Conservation (phyloP, 1,140 invertebrate species). For the Bombus waltoni region DNA sequence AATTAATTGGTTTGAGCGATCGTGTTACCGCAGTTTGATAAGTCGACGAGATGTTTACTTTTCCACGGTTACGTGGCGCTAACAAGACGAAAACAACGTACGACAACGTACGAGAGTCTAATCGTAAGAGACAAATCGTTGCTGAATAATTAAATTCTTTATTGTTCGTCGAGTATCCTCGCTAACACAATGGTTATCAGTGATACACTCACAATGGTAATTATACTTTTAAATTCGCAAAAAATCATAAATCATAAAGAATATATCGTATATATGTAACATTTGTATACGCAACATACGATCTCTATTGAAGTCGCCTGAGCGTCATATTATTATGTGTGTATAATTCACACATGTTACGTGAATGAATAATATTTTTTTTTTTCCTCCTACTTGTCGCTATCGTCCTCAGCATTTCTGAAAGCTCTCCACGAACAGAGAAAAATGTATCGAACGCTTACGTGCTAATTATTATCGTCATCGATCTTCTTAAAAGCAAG, state of each 20-base stretch:
- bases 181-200: constrained; percentile 75
- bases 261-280: constrained; percentile 52
- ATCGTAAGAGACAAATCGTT: neutral
- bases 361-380: constrained; percentile 40
- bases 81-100: neutral
- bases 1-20: neutral
- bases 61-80: neutral
- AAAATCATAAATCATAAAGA: constrained; percentile 71
- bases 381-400: neutral
- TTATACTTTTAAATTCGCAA: constrained; percentile 71
- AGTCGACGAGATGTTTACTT: neutral
- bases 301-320: constrained; percentile 32
- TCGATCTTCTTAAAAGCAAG: constrained; percentile 76
- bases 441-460: constrained; percentile 73
- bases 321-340: constrained; percentile 18
- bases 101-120: too few species aligned
- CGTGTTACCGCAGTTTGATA: neutral
- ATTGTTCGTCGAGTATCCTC: constrained; percentile 73
- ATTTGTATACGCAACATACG: constrained; percentile 23
- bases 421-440: neutral
- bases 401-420: constrained; percentile 15
- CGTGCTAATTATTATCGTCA: constrained; percentile 81
- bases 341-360: constrained; percentile 51
- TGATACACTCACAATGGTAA: constrained; percentile 73
- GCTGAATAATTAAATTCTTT: constrained; percentile 78